Conservation (phyloP, 2,113 vertebrate species). For the Capreolus pygargus region DNA sequence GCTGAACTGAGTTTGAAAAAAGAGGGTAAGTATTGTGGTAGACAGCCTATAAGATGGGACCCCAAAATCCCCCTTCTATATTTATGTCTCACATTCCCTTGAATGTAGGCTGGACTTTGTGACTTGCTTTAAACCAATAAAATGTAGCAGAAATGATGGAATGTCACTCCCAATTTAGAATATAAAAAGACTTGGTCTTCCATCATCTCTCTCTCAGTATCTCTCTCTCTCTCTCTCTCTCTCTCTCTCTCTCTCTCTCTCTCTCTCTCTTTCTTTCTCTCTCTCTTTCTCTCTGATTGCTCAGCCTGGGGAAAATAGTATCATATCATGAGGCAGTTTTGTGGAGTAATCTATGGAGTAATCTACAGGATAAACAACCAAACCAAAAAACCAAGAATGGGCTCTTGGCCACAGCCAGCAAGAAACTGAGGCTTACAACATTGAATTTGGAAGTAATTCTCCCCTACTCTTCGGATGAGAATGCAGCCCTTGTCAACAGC, state of each 20-base stretch:
- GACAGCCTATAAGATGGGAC: not conserved
- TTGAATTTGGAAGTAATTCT: not conserved
- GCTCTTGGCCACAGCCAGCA: not conserved
- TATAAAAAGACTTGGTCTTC: not conserved
- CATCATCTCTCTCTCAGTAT: not conserved
- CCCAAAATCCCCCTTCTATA: not conserved
- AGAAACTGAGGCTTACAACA: not conserved
- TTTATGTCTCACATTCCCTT: not conserved
- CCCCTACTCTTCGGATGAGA: not conserved
- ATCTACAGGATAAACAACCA: not conserved
- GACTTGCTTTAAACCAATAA: not conserved
- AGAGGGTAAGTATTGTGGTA: not conserved
- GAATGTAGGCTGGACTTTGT: not conserved
- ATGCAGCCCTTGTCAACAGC: not conserved
- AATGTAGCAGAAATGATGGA: not conserved
- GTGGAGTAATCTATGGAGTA: too few species aligned
- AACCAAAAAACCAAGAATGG: not conserved
- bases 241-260: not conserved
- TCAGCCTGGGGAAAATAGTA: rapidly evolving
- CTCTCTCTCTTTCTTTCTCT: not conserved
- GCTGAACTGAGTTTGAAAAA: not conserved
- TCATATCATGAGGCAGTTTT: not conserved
- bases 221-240: not conserved
- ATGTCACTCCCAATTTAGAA: not conserved
- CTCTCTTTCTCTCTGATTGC: not conserved